phyloP scores from a whole-genome alignment of 30 jellyfish, hydroid and myxozoan genomes.

The Cassiopea andromeda region DNA sequence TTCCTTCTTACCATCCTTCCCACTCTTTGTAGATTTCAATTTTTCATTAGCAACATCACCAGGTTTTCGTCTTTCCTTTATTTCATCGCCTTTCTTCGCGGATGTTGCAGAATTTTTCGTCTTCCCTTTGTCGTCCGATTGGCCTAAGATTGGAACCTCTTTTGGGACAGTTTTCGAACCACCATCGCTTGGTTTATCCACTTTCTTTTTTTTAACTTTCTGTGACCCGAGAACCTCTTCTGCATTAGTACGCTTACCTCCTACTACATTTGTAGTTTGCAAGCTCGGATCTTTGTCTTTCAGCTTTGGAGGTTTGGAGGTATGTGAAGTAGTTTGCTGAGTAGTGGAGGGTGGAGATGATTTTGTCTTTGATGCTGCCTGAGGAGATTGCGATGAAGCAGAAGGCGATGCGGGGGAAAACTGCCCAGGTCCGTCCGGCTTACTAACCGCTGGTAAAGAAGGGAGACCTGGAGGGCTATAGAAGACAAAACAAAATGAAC shows the following conservation, averaged over 20 bases:
- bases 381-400: slow-evolving; percentile 61
- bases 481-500: neutral
- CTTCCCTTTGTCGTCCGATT: slow-evolving; percentile 68
- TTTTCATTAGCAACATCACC: slow-evolving; percentile 52
- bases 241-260: slow-evolving; percentile 56
- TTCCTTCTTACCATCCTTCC: slow-evolving; percentile 43
- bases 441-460: slow-evolving; percentile 62
- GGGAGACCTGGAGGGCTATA: slow-evolving; percentile 63
- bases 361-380: slow-evolving; percentile 42
- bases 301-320: slow-evolving; percentile 56
- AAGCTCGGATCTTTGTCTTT: slow-evolving; percentile 59
- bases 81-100: slow-evolving; percentile 50
- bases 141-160: slow-evolving; percentile 79
- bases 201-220: slow-evolving; percentile 84
- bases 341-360: slow-evolving; percentile 63
- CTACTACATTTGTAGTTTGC: slow-evolving; percentile 36
- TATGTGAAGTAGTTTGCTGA: slow-evolving; percentile 30
- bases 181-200: slow-evolving; percentile 59
- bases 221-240: slow-evolving; percentile 63
- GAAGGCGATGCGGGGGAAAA: slow-evolving; percentile 67
- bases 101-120: slow-evolving; percentile 26
- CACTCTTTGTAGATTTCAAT: slow-evolving; percentile 24
- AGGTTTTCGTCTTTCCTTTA: slow-evolving; percentile 78
- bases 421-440: slow-evolving; percentile 56
- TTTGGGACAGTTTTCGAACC: slow-evolving; percentile 49